Evolutionary conservation across 2,888 invertebrate species (phyloP).

Genomic region (Osmoderma eremita): DNA sequence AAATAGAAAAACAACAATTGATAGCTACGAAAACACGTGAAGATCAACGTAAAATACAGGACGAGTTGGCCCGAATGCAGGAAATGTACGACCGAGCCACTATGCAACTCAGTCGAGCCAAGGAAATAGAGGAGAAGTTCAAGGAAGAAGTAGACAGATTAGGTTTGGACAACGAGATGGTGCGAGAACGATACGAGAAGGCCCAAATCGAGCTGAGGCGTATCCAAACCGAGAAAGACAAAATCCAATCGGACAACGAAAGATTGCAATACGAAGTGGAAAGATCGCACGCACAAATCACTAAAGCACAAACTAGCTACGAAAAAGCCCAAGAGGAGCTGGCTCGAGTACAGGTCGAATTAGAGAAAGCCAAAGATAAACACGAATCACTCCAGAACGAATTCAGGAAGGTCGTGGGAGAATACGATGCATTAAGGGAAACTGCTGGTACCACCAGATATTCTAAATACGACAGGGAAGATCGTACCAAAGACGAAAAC

Average conservation of each 20-base stretch:
- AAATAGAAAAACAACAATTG: conserved; percentile 85
- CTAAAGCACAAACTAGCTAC: conserved; percentile 84
- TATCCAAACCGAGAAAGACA: conserved; percentile 86
- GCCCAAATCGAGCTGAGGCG: conserved; percentile 85
- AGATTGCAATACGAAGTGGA: conserved; percentile 87
- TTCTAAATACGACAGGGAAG: conserved; percentile 79
- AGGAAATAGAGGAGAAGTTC: conserved; percentile 91
- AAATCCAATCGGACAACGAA: conserved; percentile 84
- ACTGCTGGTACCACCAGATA: conserved; percentile 77
- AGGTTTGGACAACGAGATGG: conserved; percentile 84
- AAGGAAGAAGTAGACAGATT: conserved; percentile 84
- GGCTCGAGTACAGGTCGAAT: conserved; percentile 84
- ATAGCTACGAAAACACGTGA: conserved; percentile 84
- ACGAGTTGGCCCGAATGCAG: conserved; percentile 85
- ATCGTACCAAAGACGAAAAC: conserved; percentile 78
- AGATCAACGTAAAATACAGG: conserved; percentile 86
- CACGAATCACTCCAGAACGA: conserved; percentile 87
- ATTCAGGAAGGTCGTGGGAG: conserved; percentile 81
- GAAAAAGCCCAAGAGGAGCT: conserved; percentile 92
- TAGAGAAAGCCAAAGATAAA: conserved; percentile 91
- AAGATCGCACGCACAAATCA: conserved; percentile 85
- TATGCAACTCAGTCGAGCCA: conserved; percentile 84
- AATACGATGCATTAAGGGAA: conserved; percentile 81
- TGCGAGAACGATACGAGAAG: conserved; percentile 89
- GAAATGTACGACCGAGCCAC: conserved; percentile 90